Percentiles rank a stretch among this genome's conserved stretches.
Evolutionary conservation across 2,797 vertebrate species (phyloP).

Genomic region (Hyperoplus lanceolatus): DNA sequence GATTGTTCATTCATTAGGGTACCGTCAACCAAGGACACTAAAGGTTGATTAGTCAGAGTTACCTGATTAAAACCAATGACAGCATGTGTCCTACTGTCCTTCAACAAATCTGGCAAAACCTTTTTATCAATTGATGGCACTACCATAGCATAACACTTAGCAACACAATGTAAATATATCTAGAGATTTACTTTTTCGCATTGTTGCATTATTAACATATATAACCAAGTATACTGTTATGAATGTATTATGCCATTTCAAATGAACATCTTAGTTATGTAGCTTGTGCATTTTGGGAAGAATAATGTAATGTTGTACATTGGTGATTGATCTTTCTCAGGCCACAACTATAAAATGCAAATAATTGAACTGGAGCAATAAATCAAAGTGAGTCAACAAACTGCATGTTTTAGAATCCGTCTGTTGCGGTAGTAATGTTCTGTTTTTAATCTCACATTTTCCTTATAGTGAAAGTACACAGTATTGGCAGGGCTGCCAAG

Average conservation of each 20-base stretch:
- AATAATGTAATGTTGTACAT: background rate
- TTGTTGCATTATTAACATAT: background rate
- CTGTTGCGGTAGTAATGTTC: background rate
- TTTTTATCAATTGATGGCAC: background rate
- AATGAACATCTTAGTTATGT: background rate
- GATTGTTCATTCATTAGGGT: slow-evolving; percentile 41
- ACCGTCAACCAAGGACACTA: slow-evolving; percentile 23
- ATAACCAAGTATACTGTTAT: background rate
- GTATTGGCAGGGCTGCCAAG: background rate
- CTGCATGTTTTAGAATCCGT: background rate
- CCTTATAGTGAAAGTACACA: slow-evolving; percentile 19
- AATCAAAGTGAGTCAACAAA: slow-evolving; percentile 1
- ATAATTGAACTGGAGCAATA: slow-evolving; percentile 1
- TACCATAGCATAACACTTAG: background rate
- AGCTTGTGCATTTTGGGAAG: background rate
- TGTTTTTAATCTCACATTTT: background rate
- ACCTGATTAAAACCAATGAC: slow-evolving; percentile 19
- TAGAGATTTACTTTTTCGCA: background rate
- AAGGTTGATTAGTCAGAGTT: slow-evolving; percentile 35
- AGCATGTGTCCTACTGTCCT: background rate
- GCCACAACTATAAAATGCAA: background rate
- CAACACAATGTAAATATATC: background rate
- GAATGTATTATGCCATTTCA: background rate
- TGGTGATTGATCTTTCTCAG: background rate
- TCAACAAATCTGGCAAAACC: background rate